Conservation (phyloP, 2,113 vertebrate genomes). For the Canis aureus region DNA sequence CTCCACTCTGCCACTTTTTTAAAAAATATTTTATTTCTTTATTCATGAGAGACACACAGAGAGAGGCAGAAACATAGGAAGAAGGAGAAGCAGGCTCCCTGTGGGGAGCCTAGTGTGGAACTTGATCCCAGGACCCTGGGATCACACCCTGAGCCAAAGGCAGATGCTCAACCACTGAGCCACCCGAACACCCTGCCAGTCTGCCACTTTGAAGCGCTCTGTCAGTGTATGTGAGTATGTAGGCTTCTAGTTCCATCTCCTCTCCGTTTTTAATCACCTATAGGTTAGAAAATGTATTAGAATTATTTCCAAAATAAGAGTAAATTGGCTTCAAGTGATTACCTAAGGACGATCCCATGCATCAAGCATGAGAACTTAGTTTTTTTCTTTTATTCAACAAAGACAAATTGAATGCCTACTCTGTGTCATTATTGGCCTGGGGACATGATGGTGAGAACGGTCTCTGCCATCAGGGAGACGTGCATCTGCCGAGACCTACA, state of each 20-base stretch:
- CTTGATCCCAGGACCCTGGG: too few relatives aligned
- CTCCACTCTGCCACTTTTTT: too few relatives aligned
- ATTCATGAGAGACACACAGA: too few relatives aligned
- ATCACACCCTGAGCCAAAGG: too few relatives aligned
- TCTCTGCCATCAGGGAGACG: too few relatives aligned
- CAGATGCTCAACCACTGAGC: too few relatives aligned
- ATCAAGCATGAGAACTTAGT: background rate
- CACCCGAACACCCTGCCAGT: too few relatives aligned
- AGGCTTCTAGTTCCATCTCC: background rate
- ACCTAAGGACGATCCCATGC: background rate
- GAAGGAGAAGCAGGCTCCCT: too few relatives aligned
- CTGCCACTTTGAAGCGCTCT: background rate
- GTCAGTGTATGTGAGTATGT: background rate
- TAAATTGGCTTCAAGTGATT: background rate
- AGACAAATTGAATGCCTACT: too few relatives aligned
- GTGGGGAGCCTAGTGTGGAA: too few relatives aligned
- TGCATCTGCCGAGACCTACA: rapidly evolving
- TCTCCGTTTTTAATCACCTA: background rate
- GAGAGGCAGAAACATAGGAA: too few relatives aligned
- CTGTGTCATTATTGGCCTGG: background rate
- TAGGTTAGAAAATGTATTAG: background rate
- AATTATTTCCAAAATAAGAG: conserved; percentile 36
- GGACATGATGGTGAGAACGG: background rate
- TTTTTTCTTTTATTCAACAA: background rate
- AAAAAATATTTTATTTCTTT: too few relatives aligned